These are phyloP conservation scores for Agelaius tricolor DNA, from an alignment of 2,113 vertebrate species.

Conservation along the genomic window DNA sequence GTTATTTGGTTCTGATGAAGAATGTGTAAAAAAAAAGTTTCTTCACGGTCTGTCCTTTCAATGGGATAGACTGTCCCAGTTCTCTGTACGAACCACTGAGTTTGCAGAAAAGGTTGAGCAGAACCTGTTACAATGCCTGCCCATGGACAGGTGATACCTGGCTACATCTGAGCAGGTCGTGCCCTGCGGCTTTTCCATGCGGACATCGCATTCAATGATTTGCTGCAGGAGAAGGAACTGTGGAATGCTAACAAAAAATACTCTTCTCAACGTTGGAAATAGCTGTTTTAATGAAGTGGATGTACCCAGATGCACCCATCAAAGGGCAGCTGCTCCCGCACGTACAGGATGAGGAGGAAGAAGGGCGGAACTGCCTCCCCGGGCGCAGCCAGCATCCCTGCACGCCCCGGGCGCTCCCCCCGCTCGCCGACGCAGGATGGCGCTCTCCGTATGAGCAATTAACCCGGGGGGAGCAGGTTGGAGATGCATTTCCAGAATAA, in stretches of 20 bases:
- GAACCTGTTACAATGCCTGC: not conserved
- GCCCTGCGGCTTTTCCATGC: fast-evolving
- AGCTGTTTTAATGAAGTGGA: not conserved
- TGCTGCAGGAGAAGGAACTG: not conserved
- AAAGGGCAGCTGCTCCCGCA: fast-evolving
- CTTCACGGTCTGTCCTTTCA: not conserved
- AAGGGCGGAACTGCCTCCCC: too few relatives aligned
- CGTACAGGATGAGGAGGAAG: fast-evolving
- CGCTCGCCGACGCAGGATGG: conserved; percentile 72
- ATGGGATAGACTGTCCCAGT: too few relatives aligned
- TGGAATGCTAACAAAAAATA: fast-evolving
- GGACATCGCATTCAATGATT: fast-evolving
- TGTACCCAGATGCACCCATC: not conserved
- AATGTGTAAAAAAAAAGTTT: not conserved
- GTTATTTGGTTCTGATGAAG: not conserved
- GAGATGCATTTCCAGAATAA: not conserved
- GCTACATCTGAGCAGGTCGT: not conserved
- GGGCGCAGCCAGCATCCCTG: not conserved
- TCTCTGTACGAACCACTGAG: fast-evolving
- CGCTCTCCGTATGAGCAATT: conserved; percentile 70
- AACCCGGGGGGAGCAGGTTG: not conserved
- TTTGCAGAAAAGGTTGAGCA: not conserved
- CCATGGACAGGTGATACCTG: fast-evolving
- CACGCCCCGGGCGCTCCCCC: not conserved
- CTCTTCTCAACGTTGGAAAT: not conserved